Percentiles rank a stretch among this genome's conserved stretches.
Conservation (phyloP, 1,140 invertebrate species). For the Drosophila subobscura region DNA sequence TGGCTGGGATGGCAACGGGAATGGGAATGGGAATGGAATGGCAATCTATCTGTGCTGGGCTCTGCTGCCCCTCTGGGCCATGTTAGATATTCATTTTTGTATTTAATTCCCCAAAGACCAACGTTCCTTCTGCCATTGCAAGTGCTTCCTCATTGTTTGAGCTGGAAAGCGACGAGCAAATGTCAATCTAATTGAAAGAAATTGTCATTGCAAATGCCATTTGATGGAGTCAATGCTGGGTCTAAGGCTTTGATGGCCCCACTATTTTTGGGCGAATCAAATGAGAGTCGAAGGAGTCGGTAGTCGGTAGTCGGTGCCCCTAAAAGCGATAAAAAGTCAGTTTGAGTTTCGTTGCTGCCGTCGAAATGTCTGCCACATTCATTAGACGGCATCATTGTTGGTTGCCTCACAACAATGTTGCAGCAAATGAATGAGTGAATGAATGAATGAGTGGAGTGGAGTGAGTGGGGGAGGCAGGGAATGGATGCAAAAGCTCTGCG, state of each 20-base stretch:
- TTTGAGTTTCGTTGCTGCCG: constrained; percentile 45
- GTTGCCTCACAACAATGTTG: constrained; percentile 65
- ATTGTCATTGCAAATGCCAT: constrained; percentile 54
- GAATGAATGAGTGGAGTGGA: constrained; percentile 41
- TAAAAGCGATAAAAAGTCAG: constrained; percentile 50
- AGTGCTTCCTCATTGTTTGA: constrained; percentile 2
- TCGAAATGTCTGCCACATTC: constrained; percentile 66
- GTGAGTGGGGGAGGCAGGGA: constrained; percentile 25
- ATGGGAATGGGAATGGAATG: neutral
- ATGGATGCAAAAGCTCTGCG: constrained; percentile 31
- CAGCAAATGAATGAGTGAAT: constrained; percentile 67
- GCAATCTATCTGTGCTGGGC: constrained; percentile 26
- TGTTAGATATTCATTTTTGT: constrained; percentile 64
- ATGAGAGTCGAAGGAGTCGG: neutral
- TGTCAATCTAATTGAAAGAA: constrained; percentile 74
- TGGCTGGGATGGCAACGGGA: constrained; percentile 25
- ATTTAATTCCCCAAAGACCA: constrained; percentile 42
- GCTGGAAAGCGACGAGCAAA: constrained; percentile 29
- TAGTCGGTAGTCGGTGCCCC: constrained; percentile 3
- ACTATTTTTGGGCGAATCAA: neutral
- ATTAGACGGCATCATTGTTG: constrained; percentile 69
- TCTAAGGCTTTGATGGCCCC: constrained; percentile 48
- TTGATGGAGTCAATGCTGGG: constrained; percentile 51
- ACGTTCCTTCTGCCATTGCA: constrained; percentile 6
- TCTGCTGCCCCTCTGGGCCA: constrained; percentile 42